Percentiles rank a stretch among this genome's conserved stretches.
phyloP scores from a whole-genome alignment of 2,797 vertebrate species.

The Enoplosus armatus region DNA sequence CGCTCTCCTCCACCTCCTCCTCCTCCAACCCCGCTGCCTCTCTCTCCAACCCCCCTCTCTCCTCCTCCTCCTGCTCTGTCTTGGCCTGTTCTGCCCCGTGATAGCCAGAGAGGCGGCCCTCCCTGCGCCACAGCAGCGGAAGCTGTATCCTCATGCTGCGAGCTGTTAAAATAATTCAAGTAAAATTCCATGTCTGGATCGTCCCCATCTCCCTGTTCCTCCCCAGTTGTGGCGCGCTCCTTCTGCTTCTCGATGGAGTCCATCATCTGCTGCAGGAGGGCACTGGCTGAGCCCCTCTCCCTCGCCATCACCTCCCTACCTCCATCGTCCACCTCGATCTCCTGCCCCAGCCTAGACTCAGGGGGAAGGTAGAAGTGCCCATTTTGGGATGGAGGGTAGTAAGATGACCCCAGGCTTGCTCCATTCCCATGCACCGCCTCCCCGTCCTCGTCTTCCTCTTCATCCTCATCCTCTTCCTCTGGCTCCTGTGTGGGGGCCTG shows the following conservation, averaged over 20 bases:
- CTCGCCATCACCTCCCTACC: constrained; percentile 73
- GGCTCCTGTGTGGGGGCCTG: constrained; percentile 80
- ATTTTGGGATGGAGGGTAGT: constrained; percentile 91
- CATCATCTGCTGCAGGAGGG: constrained; percentile 96
- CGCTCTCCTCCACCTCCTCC: constrained; percentile 88
- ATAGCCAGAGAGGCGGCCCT: constrained; percentile 82
- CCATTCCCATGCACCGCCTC: constrained; percentile 83
- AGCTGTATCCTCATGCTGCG: constrained; percentile 87
- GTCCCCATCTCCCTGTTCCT: constrained; percentile 91
- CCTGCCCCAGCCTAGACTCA: constrained; percentile 83
- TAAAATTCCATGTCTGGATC: constrained; percentile 96
- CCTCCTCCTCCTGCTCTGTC: constrained; percentile 78
- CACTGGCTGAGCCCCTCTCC: constrained; percentile 91
- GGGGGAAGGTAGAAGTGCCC: constrained; percentile 90
- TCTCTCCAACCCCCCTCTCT: constrained; percentile 83
- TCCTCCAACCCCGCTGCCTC: constrained; percentile 76
- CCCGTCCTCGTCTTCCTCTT: constrained; percentile 89
- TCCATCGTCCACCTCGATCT: constrained; percentile 75
- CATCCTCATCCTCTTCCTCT: constrained; percentile 89
- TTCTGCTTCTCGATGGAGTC: constrained; percentile 93
- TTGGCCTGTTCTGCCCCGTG: constrained; percentile 74
- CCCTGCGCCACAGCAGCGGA: constrained; percentile 85
- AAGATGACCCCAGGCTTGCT: constrained; percentile 76
- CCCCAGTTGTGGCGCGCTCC: constrained; percentile 85
- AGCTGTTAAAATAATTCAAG: constrained; percentile 98